Conservation (phyloP, 2,888 invertebrate species). For the Drosophila algonquin region DNA sequence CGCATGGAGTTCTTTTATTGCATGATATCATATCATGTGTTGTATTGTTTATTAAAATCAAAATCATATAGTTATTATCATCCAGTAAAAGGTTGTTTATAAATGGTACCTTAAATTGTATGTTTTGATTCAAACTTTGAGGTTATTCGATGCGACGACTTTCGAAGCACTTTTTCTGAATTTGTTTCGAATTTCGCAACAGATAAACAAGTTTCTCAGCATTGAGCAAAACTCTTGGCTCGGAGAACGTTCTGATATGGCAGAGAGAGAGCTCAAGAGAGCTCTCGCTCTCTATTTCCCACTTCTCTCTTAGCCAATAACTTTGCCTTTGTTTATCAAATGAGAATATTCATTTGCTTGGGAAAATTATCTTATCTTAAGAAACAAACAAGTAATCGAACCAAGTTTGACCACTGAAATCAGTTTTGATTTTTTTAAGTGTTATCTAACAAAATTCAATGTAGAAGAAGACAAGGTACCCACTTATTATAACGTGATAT, state of each 20-base stretch:
- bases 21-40: background rate
- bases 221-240: background rate
- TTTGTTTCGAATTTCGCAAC: constrained; percentile 4
- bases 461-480: background rate
- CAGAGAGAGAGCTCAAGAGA: no score
- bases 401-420: background rate
- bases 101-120: no score
- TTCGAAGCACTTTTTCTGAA: background rate
- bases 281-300: background rate
- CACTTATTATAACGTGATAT: background rate
- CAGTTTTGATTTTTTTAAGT: background rate
- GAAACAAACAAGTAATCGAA: background rate
- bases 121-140: background rate
- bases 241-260: background rate
- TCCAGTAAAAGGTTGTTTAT: no score
- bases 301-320: background rate
- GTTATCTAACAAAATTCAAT: background rate
- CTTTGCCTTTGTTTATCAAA: background rate
- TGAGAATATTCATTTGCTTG: background rate
- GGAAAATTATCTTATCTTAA: constrained; percentile 2
- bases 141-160: background rate
- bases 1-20: background rate
- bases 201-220: constrained; percentile 2
- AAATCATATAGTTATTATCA: no score
- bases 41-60: no score